These are phyloP conservation scores for Ooceraea biroi DNA, from an alignment of 1,140 invertebrate species.

Conservation along the genomic window DNA sequence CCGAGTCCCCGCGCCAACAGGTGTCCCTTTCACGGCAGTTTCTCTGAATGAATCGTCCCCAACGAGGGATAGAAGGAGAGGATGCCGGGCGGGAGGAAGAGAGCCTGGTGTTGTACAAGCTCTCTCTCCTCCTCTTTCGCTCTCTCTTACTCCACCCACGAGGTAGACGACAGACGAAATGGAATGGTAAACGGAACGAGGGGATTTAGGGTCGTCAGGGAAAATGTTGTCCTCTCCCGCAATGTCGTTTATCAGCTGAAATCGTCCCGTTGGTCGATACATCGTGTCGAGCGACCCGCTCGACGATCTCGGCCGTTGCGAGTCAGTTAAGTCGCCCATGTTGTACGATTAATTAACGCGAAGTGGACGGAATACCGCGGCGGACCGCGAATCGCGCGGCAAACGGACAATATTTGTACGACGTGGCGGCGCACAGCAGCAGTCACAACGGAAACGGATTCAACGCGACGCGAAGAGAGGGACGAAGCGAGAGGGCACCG, in stretches of 20 bases:
- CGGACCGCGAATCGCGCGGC: not conserved
- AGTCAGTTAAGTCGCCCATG: not conserved
- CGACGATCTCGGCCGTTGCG: not conserved
- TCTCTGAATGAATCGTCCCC: slow-evolving; percentile 87
- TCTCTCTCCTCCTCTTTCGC: slow-evolving; percentile 67
- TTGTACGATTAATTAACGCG: not conserved
- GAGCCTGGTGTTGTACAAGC: slow-evolving; percentile 82
- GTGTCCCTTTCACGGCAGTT: slow-evolving; percentile 87
- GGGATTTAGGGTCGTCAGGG: slow-evolving; percentile 78
- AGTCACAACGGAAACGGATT: slow-evolving; percentile 86
- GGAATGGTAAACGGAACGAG: slow-evolving; percentile 86
- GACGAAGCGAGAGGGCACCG: slow-evolving; percentile 72
- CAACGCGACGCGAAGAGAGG: slow-evolving; percentile 80
- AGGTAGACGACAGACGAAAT: slow-evolving; percentile 85
- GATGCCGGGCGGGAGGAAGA: slow-evolving; percentile 72
- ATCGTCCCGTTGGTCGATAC: not conserved
- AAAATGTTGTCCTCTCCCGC: slow-evolving; percentile 69
- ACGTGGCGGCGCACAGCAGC: slow-evolving; percentile 79
- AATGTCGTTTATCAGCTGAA: not conserved
- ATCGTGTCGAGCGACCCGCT: not conserved
- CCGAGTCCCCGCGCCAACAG: slow-evolving; percentile 83
- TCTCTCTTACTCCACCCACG: slow-evolving; percentile 81
- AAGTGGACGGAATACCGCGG: not conserved
- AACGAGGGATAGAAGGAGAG: slow-evolving; percentile 72
- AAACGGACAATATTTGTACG: slow-evolving; percentile 80